These are phyloP conservation scores for Spilarctia lutea DNA, from an alignment of 2,888 invertebrate genomes.

Conservation along the genomic window DNA sequence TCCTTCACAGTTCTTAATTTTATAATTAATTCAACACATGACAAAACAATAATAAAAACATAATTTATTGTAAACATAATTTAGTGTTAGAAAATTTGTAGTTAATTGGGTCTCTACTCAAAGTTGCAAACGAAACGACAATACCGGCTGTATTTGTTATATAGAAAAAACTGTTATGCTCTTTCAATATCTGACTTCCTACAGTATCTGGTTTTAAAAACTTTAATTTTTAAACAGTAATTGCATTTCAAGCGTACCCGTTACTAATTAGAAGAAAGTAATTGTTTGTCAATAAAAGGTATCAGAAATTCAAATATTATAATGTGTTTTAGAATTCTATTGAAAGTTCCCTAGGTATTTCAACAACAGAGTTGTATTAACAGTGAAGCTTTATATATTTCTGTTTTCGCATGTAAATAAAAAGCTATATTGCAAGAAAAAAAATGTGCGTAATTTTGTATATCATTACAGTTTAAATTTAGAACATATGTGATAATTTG, in stretches of 20 bases:
- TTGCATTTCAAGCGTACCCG: neutral
- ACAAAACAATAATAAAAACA: neutral
- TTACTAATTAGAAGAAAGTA: neutral
- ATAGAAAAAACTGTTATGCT: neutral
- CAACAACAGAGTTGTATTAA: neutral
- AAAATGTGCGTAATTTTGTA: neutral
- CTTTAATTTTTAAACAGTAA: neutral
- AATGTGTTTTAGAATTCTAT: neutral
- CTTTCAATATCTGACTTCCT: neutral
- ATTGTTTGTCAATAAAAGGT: neutral
- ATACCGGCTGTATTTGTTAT: neutral
- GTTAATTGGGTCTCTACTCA: neutral
- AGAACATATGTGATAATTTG: neutral
- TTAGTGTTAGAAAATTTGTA: neutral
- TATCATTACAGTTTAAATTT: conserved; percentile 3
- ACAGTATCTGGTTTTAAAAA: too few species aligned
- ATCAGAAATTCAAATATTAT: neutral
- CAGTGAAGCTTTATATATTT: neutral
- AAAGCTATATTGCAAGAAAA: neutral
- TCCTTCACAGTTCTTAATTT: too few species aligned
- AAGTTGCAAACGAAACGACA: neutral
- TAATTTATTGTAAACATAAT: neutral
- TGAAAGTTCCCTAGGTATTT: neutral
- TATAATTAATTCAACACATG: neutral
- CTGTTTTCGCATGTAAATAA: neutral